phyloP scores from a whole-genome alignment of 2,113 vertebrate genomes.

The Onychostoma macrolepis region DNA sequence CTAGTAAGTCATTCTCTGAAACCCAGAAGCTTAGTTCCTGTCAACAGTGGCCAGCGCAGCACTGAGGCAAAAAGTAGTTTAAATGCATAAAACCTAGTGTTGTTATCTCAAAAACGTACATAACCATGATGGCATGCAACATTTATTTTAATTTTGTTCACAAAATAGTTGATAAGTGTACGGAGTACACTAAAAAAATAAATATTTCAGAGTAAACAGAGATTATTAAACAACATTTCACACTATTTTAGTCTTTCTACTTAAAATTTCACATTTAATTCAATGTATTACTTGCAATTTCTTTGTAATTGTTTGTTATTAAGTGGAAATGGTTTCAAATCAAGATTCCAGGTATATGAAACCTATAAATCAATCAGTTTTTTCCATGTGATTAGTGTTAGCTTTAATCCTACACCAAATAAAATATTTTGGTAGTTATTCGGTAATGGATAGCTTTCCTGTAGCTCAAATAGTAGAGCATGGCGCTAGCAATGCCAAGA shows the following conservation, averaged over 20 bases:
- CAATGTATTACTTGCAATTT: neutral
- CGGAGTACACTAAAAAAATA: neutral
- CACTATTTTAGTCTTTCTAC: neutral
- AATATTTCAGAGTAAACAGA: neutral
- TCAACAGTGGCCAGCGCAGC: neutral
- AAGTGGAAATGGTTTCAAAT: neutral
- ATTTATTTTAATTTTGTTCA: neutral
- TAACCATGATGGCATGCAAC: neutral
- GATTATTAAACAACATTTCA: neutral
- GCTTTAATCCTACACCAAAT: neutral
- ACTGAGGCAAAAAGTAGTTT: neutral
- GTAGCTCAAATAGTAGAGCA: no score
- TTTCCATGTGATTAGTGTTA: neutral
- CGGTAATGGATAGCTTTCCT: no score
- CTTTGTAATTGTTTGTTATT: neutral
- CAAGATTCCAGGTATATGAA: neutral
- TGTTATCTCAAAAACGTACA: no score
- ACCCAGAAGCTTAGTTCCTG: conserved; percentile 41
- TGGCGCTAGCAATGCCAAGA: no score
- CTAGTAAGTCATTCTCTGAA: conserved; percentile 45
- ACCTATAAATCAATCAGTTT: neutral
- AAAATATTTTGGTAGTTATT: neutral
- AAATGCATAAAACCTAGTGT: neutral
- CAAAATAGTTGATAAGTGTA: neutral
- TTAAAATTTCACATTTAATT: neutral